These are phyloP conservation scores for Molossus alvarezi DNA, from an alignment of 2,797 vertebrate genomes.

Conservation along the genomic window DNA sequence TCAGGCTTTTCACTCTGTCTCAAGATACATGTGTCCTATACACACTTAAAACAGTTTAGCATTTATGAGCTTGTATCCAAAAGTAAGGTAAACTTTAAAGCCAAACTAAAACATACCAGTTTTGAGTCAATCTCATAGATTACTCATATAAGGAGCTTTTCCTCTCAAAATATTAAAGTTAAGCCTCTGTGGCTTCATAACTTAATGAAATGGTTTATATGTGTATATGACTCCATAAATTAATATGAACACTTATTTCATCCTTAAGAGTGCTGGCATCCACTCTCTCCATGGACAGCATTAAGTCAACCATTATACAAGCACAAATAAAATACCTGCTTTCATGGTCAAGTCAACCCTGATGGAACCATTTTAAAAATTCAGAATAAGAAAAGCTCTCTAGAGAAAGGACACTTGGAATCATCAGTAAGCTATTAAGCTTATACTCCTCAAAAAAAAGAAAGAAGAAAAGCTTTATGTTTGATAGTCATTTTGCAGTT, in stretches of 20 bases:
- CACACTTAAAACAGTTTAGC: neutral
- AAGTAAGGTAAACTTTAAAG: constrained; percentile 60
- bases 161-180: neutral
- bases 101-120: constrained; percentile 44
- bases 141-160: neutral
- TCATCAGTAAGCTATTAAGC: constrained; percentile 72
- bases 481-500: constrained; percentile 80
- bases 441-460: constrained; percentile 77
- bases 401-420: constrained; percentile 60
- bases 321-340: neutral
- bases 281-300: neutral
- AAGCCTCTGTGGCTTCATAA: constrained; percentile 1
- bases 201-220: constrained; percentile 10
- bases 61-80: constrained; percentile 1
- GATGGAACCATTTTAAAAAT: constrained; percentile 36
- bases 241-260: neutral
- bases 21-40: neutral
- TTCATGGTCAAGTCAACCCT: neutral
- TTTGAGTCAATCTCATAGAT: constrained; percentile 39
- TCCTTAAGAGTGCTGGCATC: neutral
- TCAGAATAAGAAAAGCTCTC: constrained; percentile 57
- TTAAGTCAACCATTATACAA: neutral
- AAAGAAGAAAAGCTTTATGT: constrained; percentile 53
- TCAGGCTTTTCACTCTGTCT: neutral
- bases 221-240: neutral